Percentiles rank a stretch among this genome's conserved stretches.
phyloP scores from a whole-genome alignment of 2,888 invertebrate genomes.

The Saturnia pavonia region DNA sequence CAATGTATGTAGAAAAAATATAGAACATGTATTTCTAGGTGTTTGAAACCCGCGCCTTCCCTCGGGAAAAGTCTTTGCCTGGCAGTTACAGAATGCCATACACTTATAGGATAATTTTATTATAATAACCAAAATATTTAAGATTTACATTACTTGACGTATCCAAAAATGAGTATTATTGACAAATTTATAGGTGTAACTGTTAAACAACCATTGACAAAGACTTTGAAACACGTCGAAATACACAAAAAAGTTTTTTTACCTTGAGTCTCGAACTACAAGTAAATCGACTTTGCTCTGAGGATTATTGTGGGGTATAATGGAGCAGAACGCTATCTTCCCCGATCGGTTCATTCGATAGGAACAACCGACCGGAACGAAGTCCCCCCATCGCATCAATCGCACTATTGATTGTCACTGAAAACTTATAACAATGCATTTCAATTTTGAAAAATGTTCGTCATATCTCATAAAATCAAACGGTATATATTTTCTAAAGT shows the following conservation, averaged over 20 bases:
- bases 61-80: too few species aligned
- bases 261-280: constrained; percentile 10
- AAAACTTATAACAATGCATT: constrained; percentile 35
- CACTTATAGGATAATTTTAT: too few species aligned
- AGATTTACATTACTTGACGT: not conserved
- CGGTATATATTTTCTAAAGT: not conserved
- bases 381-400: constrained; percentile 68
- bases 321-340: constrained; percentile 72
- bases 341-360: constrained; percentile 73
- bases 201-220: not conserved
- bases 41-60: too few species aligned
- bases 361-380: constrained; percentile 75
- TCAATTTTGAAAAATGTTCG: constrained; percentile 15
- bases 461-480: not conserved
- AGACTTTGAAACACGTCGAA: not conserved
- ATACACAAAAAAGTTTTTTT: not conserved
- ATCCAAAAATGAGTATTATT: not conserved
- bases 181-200: not conserved
- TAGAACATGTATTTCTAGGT: too few species aligned
- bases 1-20: too few species aligned
- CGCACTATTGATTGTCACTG: constrained; percentile 65
- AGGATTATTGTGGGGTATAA: constrained; percentile 69
- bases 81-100: too few species aligned
- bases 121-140: not conserved
- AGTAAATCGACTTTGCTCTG: constrained; percentile 33